Conservation (phyloP, 2,113 vertebrate species). For the Elaphurus davidianus region DNA sequence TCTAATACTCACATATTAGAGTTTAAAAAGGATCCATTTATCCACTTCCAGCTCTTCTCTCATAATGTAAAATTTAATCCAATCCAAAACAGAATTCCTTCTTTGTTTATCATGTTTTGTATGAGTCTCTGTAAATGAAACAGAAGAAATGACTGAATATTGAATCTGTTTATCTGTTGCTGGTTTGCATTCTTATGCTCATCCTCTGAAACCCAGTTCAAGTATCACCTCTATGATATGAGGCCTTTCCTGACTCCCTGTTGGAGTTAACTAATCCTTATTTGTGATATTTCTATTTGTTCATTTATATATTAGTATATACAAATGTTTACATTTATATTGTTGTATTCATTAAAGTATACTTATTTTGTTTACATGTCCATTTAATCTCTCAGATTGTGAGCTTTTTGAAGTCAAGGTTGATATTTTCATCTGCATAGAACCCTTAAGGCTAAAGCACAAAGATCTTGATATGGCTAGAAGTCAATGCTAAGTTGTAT, state of each 20-base stretch:
- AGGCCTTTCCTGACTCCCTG: not conserved
- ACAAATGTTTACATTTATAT: not conserved
- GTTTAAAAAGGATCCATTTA: slow-evolving; percentile 34
- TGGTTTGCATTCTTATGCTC: not conserved
- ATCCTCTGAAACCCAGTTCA: not conserved
- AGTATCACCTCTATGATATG: not conserved
- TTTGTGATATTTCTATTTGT: not conserved
- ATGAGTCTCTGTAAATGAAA: not conserved
- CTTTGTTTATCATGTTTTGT: fast-evolving
- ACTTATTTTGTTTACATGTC: not conserved
- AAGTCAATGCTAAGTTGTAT: not conserved
- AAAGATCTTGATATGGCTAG: not conserved
- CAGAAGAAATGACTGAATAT: not conserved
- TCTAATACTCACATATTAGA: slow-evolving; percentile 29
- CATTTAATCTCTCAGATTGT: not conserved
- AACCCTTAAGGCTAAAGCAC: not conserved
- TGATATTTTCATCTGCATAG: not conserved
- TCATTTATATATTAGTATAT: not conserved
- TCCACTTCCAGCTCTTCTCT: slow-evolving; percentile 30
- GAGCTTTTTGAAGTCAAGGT: not conserved
- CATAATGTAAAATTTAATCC: not conserved
- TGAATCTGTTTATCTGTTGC: not conserved
- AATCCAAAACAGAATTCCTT: not conserved
- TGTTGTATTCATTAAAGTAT: not conserved
- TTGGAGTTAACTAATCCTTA: not conserved